Base-by-base conservation (phyloP, 2,888 invertebrate species). In the Serripes groenlandicus region DNA sequence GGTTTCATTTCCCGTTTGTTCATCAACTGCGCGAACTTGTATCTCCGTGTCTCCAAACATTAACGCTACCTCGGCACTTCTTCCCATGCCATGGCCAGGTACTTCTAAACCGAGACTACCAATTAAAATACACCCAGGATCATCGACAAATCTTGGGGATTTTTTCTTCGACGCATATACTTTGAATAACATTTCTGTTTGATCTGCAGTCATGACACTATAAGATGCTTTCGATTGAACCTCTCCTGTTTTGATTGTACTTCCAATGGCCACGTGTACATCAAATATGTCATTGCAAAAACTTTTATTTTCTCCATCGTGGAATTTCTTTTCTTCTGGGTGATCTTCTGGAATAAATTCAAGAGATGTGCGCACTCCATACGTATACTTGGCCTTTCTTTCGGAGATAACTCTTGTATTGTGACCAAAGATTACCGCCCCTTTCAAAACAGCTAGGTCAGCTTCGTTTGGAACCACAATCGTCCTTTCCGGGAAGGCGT, bases 11-110 rank as follows among this genome's bases (percentile, higher is more conserved):
- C 75, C 69, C 11, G 85, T 78, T 18, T 73, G 66, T 21, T 66
- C 70, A 49, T 86, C 83, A 3, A 32, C 72, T 7, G 89, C 89
- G 42, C 81, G 75, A 23, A 85, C 86, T 21, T 77, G 66, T 0
- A 89, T 35, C 52, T 86, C 87, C 1, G 89, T 89, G 26, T 80
- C 86, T n/a, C 86, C 83, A 75, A 89, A 89, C 0, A 76, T 83
- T 81, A 89, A 80, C 42, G 74, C 75, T 3, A 88, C 84, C 7
- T 75, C 75, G 3, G 85, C 80, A 15, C 78, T 64, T n/a, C 75
- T 75, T 23, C 78, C 78, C 26, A 71, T 2, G 21, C 77, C 80
- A 11, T 66, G 37, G 1, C 73, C 77, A 21, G 37, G 35, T 34
- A 81, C 30, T 0, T 64, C 60, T 21, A 89, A 60, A 2, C 77